These are phyloP conservation scores for Eubucco bourcierii DNA, from an alignment of 2,113 vertebrate genomes.

Conservation along the genomic window DNA sequence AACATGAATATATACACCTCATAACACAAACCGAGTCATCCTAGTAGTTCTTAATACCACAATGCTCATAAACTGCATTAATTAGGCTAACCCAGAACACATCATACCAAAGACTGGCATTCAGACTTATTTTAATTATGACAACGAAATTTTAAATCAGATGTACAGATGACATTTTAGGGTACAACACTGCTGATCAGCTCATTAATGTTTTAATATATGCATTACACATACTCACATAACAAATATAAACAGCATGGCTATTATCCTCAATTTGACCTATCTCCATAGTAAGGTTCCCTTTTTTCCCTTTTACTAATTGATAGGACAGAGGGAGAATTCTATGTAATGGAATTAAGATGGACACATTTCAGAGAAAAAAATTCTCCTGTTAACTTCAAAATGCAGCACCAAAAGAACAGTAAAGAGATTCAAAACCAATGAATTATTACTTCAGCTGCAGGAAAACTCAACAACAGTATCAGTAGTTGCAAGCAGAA, in stretches of 20 bases:
- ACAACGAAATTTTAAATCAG: not conserved
- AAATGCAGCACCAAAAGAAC: not conserved
- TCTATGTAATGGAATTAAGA: not conserved
- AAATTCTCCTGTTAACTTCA: not conserved
- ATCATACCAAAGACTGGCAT: not conserved
- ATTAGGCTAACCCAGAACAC: not conserved
- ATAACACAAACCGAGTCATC: not conserved
- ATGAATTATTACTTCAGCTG: not conserved
- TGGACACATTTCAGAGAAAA: not conserved
- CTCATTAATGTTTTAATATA: not conserved
- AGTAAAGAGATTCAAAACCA: not conserved
- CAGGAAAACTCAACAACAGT: not conserved
- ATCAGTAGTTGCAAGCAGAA: not conserved
- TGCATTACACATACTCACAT: not conserved
- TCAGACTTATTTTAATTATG: not conserved
- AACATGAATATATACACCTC: not conserved
- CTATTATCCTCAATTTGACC: not conserved
- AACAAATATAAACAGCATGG: not conserved
- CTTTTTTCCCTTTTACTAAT: not conserved
- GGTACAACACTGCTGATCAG: not conserved
- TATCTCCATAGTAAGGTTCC: not conserved
- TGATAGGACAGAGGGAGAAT: accelerated
- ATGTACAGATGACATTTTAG: not conserved
- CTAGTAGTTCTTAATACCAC: not conserved
- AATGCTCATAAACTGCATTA: not conserved